phyloP scores from a whole-genome alignment of 1,140 invertebrate genomes.

The Oedothorax gibbosus region DNA sequence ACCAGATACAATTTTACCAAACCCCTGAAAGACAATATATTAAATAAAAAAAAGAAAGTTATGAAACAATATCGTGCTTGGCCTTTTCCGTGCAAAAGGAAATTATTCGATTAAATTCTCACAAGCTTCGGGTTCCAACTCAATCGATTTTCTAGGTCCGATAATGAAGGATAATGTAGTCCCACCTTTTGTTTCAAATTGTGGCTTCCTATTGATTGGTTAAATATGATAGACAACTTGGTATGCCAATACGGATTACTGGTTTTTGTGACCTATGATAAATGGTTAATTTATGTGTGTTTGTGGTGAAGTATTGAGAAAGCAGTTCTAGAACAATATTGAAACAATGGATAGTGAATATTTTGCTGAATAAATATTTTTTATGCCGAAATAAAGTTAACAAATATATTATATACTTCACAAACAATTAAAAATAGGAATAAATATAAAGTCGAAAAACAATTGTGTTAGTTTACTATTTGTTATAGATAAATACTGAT shows the following conservation, averaged over 20 bases:
- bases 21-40: not conserved
- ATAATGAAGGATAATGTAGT: conserved; percentile 40
- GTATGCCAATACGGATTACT: conserved; percentile 25
- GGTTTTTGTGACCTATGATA: conserved; percentile 6
- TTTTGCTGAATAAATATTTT: too few relatives aligned
- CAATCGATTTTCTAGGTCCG: conserved; percentile 23
- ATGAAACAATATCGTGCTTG: not conserved
- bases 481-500: too few relatives aligned
- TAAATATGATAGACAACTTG: conserved; percentile 39
- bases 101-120: conserved; percentile 40
- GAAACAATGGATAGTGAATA: too few relatives aligned
- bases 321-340: too few relatives aligned
- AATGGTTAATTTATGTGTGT: conserved; percentile 20
- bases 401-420: too few relatives aligned
- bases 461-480: too few relatives aligned
- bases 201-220: conserved; percentile 21
- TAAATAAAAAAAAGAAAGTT: not conserved
- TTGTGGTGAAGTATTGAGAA: conserved; percentile 2
- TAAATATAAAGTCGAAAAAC: too few relatives aligned
- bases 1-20: too few relatives aligned
- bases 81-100: conserved; percentile 9
- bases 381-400: too few relatives aligned
- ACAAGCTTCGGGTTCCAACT: not conserved
- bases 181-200: conserved; percentile 42
- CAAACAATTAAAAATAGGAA: too few relatives aligned